Conservation (phyloP, 2,113 vertebrate genomes). For the Melanotaenia duboulayi region DNA sequence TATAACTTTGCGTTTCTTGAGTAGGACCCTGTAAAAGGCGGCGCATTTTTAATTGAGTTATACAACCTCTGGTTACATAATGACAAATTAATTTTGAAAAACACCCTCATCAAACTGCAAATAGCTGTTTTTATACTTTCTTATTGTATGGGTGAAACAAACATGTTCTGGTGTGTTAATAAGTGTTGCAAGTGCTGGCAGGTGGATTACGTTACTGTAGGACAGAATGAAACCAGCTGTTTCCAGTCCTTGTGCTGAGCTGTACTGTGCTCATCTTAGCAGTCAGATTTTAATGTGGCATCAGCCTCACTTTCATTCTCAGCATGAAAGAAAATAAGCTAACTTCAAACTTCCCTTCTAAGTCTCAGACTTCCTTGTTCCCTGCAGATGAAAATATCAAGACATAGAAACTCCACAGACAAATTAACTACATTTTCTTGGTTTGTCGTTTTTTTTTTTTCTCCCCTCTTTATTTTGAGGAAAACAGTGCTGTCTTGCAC, state of each 20-base stretch:
- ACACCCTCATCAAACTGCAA: neutral
- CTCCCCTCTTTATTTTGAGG: conserved; percentile 7
- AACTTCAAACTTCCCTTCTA: conserved; percentile 7
- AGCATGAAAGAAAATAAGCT: conserved; percentile 2
- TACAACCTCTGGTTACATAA: neutral
- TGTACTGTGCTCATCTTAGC: neutral
- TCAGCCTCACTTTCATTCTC: neutral
- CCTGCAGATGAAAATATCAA: conserved; percentile 64
- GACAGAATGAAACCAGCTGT: neutral
- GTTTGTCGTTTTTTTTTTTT: neutral
- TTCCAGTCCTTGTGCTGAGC: neutral
- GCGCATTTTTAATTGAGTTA: neutral
- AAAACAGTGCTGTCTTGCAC: conserved; percentile 30
- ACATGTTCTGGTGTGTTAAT: neutral
- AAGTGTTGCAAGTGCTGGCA: neutral
- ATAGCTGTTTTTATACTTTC: neutral
- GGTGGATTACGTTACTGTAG: neutral
- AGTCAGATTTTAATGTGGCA: neutral
- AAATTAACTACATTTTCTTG: conserved; percentile 33
- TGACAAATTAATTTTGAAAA: neutral
- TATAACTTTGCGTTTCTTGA: neutral
- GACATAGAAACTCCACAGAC: conserved; percentile 61
- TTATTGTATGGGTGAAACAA: neutral
- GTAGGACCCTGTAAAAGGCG: neutral
- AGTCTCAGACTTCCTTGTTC: conserved; percentile 53